phyloP scores from a whole-genome alignment of 2,797 vertebrate genomes.

The Pseudocheirus occidentalis region DNA sequence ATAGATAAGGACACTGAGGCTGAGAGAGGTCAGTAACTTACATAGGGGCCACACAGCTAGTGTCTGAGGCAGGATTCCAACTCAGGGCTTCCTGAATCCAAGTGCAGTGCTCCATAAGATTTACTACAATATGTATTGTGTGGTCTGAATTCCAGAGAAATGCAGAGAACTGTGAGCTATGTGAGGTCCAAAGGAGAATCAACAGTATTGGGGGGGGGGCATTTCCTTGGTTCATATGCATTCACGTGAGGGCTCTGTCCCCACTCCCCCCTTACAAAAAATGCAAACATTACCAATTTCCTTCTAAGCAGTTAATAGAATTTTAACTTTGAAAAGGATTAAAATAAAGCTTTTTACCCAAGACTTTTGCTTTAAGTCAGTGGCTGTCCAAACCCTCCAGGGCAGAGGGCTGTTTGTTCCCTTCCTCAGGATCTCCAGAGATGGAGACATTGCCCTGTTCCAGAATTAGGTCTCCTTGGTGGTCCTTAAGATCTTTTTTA shows the following conservation, averaged over 20 bases:
- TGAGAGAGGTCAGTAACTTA: background rate
- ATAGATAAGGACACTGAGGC: background rate
- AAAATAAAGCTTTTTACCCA: background rate
- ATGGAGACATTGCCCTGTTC: background rate
- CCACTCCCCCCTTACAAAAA: background rate
- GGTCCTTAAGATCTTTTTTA: background rate
- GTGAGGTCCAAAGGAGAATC: background rate
- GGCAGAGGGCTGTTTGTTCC: background rate
- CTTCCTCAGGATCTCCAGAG: background rate
- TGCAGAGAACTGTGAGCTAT: background rate
- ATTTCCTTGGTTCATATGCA: background rate
- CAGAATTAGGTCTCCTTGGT: background rate
- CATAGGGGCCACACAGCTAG: background rate
- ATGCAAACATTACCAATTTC: background rate
- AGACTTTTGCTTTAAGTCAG: background rate
- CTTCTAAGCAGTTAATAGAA: background rate
- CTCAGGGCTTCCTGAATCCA: background rate
- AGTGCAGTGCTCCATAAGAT: background rate
- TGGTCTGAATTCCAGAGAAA: background rate
- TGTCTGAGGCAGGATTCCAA: background rate
- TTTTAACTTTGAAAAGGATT: background rate
- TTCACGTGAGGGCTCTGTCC: background rate
- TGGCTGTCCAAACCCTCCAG: fast-evolving
- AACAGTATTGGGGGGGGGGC: background rate
- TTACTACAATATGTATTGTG: background rate